Percentiles rank a stretch among this genome's conserved stretches.
Conservation (phyloP, 1,140 invertebrate genomes). For the Coelopa frigida region DNA sequence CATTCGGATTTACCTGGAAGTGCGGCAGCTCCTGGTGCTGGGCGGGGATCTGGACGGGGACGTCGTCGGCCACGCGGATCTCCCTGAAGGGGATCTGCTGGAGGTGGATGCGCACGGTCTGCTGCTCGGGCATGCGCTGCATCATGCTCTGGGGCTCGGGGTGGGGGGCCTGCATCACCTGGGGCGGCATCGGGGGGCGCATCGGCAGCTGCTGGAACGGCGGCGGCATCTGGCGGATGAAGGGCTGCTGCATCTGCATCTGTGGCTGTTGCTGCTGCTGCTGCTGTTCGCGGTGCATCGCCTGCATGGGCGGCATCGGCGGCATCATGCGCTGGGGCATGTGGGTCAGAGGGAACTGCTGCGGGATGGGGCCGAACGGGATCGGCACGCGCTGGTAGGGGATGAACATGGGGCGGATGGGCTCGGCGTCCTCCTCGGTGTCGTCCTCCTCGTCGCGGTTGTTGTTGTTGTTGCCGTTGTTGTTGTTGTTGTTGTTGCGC, state of each 20-base stretch:
- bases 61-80: conserved; percentile 37
- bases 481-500: conserved; percentile 18
- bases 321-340: conserved; percentile 45
- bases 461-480: conserved; percentile 22
- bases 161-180: conserved; percentile 43
- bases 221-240: conserved; percentile 26
- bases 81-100: conserved; percentile 42
- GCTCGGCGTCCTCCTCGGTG: conserved; percentile 33
- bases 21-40: conserved; percentile 18
- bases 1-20: conserved; percentile 13
- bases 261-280: conserved; percentile 24
- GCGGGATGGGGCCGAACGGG: conserved; percentile 41
- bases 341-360: conserved; percentile 40
- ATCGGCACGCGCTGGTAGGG: conserved; percentile 42
- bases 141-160: conserved; percentile 35
- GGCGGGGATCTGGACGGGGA: conserved; percentile 33
- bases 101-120: conserved; percentile 42
- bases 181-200: conserved; percentile 42
- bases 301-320: conserved; percentile 17
- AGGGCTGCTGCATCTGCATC: conserved; percentile 22
- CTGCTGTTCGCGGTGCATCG: conserved; percentile 19
- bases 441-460: conserved; percentile 27
- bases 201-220: conserved; percentile 44
- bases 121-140: conserved; percentile 22
- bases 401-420: conserved; percentile 40